Base-by-base conservation (phyloP, 2,797 vertebrate species). In the Chromis chromis region DNA sequence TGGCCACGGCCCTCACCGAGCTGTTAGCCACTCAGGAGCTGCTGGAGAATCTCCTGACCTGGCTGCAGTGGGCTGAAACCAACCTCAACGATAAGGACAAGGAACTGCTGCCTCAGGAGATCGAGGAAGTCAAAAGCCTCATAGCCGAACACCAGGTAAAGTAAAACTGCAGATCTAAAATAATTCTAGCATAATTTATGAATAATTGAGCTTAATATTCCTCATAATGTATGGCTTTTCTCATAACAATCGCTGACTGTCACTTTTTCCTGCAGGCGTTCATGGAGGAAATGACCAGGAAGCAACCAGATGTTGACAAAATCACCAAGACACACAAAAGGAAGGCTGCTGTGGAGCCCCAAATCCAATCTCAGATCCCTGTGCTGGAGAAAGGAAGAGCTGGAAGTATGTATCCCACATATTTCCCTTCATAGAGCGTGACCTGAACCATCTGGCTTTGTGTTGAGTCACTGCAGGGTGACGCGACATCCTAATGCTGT, bases 261-360 rank as follows among this genome's bases (percentile, higher is more conserved):
- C 81, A 14, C 53, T 78, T 58, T 39, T 56, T 42, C 10, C 85
- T 92, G 74, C 87, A 99, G 98, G 94, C 88, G 0, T 99, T 99
- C 87, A 98, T 99, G 98, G 98, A 99, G 89, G 98, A 99, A 96
- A 99, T 99, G 97, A 99, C 98, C 83, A 96, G 97, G 93, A 99
- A 99, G 88, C 98, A 99, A 81, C 98, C 98, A 78, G 97, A 99
- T 88, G 98, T 99, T 86, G 98, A 99, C 92, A 99, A 96, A 94
- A 96, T 99, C 83, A 99, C 98, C 70, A 99, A 99, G 94, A 99
- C 97, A 49, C 96, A 99, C 89, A 99, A 99, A 91, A 95, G 98
- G 89, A 99, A 98, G 84, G 86, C 94, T 48, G 91, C 92, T 1
- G 92, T 95, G 36, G 93, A 99, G 59, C 96, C 97, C 77, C 96